Evolutionary conservation across 53 echinoderm and acorn worm genomes (phyloP).

Genomic region (Holothuria scabra): DNA sequence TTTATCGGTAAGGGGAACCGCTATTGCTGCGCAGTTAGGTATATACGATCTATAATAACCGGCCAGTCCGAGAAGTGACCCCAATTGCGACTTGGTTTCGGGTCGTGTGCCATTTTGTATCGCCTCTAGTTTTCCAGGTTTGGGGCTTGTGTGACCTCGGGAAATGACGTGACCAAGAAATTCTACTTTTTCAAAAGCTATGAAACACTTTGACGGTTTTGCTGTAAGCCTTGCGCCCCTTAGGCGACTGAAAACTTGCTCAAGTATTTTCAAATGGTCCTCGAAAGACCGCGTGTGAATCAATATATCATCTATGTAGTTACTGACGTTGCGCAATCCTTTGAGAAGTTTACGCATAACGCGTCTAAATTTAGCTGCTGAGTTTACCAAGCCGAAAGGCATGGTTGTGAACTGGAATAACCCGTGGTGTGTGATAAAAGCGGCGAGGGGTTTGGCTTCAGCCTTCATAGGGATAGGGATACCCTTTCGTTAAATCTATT

Average conservation of each 20-base stretch:
- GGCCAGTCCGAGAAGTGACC: slow-evolving; percentile 44
- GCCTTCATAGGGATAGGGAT: slow-evolving; percentile 23
- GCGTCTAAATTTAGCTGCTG: slow-evolving; percentile 45
- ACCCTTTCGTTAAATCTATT: slow-evolving; percentile 31
- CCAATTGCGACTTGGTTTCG: slow-evolving; percentile 35
- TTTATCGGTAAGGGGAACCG: slow-evolving; percentile 37
- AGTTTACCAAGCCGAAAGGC: slow-evolving; percentile 60
- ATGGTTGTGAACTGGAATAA: slow-evolving; percentile 51
- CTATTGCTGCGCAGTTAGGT: slow-evolving; percentile 44
- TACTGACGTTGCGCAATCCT: slow-evolving; percentile 36
- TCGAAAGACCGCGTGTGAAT: slow-evolving; percentile 57
- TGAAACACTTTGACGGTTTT: slow-evolving; percentile 51
- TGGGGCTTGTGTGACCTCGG: slow-evolving; percentile 43
- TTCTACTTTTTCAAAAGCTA: slow-evolving; percentile 44
- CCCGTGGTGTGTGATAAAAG: slow-evolving; percentile 53
- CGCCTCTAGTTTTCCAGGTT: slow-evolving; percentile 50
- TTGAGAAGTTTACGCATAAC: slow-evolving; percentile 46
- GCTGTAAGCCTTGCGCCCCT: slow-evolving; percentile 40
- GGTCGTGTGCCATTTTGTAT: slow-evolving; percentile 26
- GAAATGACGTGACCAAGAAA: slow-evolving; percentile 59
- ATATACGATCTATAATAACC: slow-evolving; percentile 43
- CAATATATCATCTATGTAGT: slow-evolving; percentile 63
- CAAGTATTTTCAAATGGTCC: slow-evolving; percentile 32
- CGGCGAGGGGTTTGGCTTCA: slow-evolving; percentile 16
- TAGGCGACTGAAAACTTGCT: slow-evolving; percentile 46